These are phyloP conservation scores for Galerucella nymphaeae DNA, from an alignment of 2,888 invertebrate genomes.

Conservation along the genomic window DNA sequence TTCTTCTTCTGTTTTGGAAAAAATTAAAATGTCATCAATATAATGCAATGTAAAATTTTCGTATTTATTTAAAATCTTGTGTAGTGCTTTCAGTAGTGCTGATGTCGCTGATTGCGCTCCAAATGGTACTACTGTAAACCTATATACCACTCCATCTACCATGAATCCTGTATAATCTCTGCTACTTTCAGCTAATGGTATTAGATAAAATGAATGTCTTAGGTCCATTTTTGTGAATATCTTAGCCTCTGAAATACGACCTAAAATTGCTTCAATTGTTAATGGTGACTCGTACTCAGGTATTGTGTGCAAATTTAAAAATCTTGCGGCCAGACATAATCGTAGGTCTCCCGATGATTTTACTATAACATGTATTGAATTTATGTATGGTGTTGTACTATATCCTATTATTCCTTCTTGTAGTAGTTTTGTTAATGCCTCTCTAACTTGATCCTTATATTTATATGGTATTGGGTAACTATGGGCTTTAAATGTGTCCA, in stretches of 20 bases:
- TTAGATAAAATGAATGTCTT: constrained; percentile 8
- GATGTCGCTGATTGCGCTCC: background rate
- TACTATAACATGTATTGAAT: too few relatives aligned
- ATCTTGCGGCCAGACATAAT: too few relatives aligned
- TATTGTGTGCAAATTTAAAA: too few relatives aligned
- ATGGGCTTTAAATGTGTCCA: too few relatives aligned
- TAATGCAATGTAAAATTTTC: constrained; percentile 13
- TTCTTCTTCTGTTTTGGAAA: too few relatives aligned
- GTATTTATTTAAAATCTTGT: constrained; percentile 13
- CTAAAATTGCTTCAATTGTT: constrained; percentile 2
- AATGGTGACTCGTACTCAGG: too few relatives aligned
- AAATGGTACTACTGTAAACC: constrained; percentile 5
- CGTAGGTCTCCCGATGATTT: too few relatives aligned
- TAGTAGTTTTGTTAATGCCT: too few relatives aligned
- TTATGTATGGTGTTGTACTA: too few relatives aligned
- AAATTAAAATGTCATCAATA: constrained; percentile 1
- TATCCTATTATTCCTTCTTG: too few relatives aligned
- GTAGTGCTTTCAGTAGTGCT: background rate
- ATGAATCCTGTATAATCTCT: constrained; percentile 11
- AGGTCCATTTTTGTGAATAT: constrained; percentile 5
- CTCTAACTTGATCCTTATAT: too few relatives aligned
- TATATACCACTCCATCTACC: constrained; percentile 8
- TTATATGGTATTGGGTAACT: too few relatives aligned
- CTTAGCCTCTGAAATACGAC: background rate
- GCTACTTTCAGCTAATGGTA: background rate